Conservation (phyloP, 2,888 invertebrate species). For the Trileptium ribeirensis region DNA sequence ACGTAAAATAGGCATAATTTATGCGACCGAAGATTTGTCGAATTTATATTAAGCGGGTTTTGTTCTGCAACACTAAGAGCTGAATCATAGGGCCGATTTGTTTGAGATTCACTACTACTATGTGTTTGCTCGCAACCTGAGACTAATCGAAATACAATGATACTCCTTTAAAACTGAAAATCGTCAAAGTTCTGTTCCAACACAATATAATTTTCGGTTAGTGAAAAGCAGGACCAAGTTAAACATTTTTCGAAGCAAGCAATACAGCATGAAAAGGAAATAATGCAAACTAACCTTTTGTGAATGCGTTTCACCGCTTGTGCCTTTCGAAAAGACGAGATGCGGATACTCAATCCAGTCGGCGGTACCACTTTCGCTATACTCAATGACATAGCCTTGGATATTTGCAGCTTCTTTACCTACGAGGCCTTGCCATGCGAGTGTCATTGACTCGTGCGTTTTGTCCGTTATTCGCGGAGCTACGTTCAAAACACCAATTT, state of each 20-base stretch:
- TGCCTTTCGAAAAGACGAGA: slow-evolving; percentile 12
- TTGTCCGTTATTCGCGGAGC: slow-evolving; percentile 44
- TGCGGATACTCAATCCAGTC: slow-evolving; percentile 25
- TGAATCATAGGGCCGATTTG: no score
- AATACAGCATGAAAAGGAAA: neutral
- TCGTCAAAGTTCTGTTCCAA: no score
- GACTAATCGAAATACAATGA: no score
- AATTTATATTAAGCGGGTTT: no score
- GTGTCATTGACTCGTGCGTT: slow-evolving; percentile 46
- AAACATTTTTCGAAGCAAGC: neutral
- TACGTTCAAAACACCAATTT: slow-evolving; percentile 48
- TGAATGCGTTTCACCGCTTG: slow-evolving; percentile 9
- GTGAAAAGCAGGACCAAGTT: no score
- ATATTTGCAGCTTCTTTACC: slow-evolving; percentile 43
- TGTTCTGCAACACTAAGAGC: no score
- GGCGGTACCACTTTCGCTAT: slow-evolving; percentile 33
- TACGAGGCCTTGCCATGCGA: slow-evolving; percentile 47
- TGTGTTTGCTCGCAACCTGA: no score
- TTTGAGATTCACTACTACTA: no score
- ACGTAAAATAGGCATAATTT: no score
- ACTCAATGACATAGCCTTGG: slow-evolving; percentile 48
- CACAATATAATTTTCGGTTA: no score
- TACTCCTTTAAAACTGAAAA: no score
- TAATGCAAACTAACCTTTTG: neutral
- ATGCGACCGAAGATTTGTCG: no score